Evolutionary conservation across 2,113 vertebrate species (phyloP), one percentile per base, ranked within the genome.

Genomic region (Lagopus leucura): DNA sequence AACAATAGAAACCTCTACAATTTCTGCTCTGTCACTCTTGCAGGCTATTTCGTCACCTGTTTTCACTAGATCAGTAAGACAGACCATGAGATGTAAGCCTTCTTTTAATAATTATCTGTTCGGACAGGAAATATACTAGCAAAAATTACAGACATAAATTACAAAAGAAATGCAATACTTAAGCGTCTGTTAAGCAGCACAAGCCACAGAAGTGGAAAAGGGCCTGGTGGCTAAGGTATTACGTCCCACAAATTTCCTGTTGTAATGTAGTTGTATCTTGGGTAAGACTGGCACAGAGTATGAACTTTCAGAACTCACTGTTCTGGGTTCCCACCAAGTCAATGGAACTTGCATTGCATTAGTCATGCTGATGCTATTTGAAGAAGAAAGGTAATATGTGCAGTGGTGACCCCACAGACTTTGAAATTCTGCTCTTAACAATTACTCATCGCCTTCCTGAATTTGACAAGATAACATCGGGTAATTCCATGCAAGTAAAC

Each of bases 221-320:
- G 48, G 55, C 6, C 14, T 69, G n/a, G 40, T 8, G 7, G 13
- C 30, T 6, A 52, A 1, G 7, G 42, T 43, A 81, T 7, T 40
- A 27, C 1, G 0, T 12, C 28, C 75, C 8, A 0, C 2, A 30
- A 32, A 36, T n/a, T 48, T 70, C 52, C 63, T 63, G 0, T 0
- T 32, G 30, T 13, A 87, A 89, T 1, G 5, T 0, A n/a, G 22
- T 78, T 43, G 38, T 8, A 36, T 16, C 8, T 36, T 65, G 13
- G 9, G 27, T 4, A 3, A 87, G 20, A 72, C 1, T 11, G 45
- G 63, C 18, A 19, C 17, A 61, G 14, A 16, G 2, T 27, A 75
- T 60, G 34, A 89, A 55, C 11, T 42, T n/a, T 48, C 57, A 72
- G 66, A 84, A 81, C 20, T 73, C 21, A 20, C 0, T 55, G 40